A percentile compares a stretch with the other conserved stretches of the same genome.
phyloP scores from a whole-genome alignment of 2,888 invertebrate species.

The Drosophila paramelanica region DNA sequence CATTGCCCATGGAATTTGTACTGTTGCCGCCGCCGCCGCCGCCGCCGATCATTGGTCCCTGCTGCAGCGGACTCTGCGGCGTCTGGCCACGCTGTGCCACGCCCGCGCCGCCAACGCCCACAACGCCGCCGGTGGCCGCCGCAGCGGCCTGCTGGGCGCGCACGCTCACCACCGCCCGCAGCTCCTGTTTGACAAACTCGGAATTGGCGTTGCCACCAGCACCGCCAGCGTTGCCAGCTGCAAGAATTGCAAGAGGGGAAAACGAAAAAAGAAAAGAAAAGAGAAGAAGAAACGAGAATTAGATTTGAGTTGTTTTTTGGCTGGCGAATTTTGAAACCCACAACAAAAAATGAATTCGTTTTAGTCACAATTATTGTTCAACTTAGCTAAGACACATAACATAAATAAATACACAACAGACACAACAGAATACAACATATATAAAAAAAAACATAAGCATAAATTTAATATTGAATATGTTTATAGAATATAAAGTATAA shows the following conservation, averaged over 20 bases:
- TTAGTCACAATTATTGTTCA: slow-evolving; percentile 64
- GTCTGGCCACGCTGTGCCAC: slow-evolving; percentile 80
- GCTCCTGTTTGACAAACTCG: slow-evolving; percentile 96
- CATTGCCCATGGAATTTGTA: slow-evolving; percentile 81
- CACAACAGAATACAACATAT: slow-evolving; percentile 67
- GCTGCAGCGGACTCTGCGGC: slow-evolving; percentile 84
- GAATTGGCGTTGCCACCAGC: slow-evolving; percentile 87
- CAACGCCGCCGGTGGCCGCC: slow-evolving; percentile 73
- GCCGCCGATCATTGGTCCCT: slow-evolving; percentile 80
- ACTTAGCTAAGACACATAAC: slow-evolving; percentile 60
- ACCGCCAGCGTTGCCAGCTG: slow-evolving; percentile 63
- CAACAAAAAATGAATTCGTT: slow-evolving; percentile 31
- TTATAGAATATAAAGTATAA: slow-evolving; percentile 7
- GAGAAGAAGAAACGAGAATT: neutral
- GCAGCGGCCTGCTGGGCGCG: slow-evolving; percentile 87
- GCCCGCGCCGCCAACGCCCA: slow-evolving; percentile 62
- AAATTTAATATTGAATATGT: slow-evolving; percentile 29
- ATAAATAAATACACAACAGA: slow-evolving; percentile 61
- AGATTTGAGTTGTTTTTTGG: neutral
- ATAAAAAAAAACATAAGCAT: slow-evolving; percentile 37
- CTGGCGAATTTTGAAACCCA: slow-evolving; percentile 32
- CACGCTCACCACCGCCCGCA: slow-evolving; percentile 94
- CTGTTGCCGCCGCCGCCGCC: slow-evolving; percentile 64
- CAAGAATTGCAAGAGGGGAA: slow-evolving; percentile 35
- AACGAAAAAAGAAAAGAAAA: too few species aligned